Percentiles rank a stretch among this genome's conserved stretches.
Evolutionary conservation across 1,140 invertebrate species (phyloP).

Genomic region (Drosophila jambulina): DNA sequence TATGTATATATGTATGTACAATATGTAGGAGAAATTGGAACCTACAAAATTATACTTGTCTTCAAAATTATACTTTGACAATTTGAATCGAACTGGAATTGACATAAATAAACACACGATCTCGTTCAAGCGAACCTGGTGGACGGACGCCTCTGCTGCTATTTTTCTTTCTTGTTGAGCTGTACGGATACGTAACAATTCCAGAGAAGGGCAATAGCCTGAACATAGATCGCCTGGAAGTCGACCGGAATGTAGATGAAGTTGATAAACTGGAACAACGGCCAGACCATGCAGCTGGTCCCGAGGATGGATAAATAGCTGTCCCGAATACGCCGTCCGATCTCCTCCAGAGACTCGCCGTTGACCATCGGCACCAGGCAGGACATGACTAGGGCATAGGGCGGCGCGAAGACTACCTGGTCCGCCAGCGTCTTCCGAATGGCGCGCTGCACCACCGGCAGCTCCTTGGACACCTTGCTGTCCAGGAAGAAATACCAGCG

Average conservation of each 20-base stretch:
- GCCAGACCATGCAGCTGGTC: slow-evolving; percentile 94
- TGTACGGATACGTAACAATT: slow-evolving; percentile 89
- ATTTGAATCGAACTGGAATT: background rate
- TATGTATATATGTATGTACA: background rate
- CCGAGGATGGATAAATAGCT: slow-evolving; percentile 90
- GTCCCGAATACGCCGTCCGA: slow-evolving; percentile 87
- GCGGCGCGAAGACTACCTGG: slow-evolving; percentile 89
- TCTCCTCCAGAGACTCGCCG: slow-evolving; percentile 86
- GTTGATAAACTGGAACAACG: slow-evolving; percentile 92
- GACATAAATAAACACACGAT: background rate
- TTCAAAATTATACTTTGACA: background rate
- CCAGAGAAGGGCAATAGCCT: slow-evolving; percentile 93
- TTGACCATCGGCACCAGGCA: slow-evolving; percentile 88
- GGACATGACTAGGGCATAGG: slow-evolving; percentile 88
- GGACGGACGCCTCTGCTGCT: background rate
- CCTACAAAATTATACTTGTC: background rate
- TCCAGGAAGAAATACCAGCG: slow-evolving; percentile 91
- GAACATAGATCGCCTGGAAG: slow-evolving; percentile 92
- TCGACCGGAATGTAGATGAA: slow-evolving; percentile 93
- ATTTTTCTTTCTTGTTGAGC: slow-evolving; percentile 35
- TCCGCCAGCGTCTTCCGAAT: slow-evolving; percentile 87
- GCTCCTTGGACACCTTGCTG: slow-evolving; percentile 83
- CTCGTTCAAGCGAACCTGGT: background rate
- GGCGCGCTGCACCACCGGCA: slow-evolving; percentile 26
- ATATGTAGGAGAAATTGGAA: no score